These are phyloP conservation scores for Conistra vaccinii DNA, from an alignment of 2,888 invertebrate species.

Conservation along the genomic window DNA sequence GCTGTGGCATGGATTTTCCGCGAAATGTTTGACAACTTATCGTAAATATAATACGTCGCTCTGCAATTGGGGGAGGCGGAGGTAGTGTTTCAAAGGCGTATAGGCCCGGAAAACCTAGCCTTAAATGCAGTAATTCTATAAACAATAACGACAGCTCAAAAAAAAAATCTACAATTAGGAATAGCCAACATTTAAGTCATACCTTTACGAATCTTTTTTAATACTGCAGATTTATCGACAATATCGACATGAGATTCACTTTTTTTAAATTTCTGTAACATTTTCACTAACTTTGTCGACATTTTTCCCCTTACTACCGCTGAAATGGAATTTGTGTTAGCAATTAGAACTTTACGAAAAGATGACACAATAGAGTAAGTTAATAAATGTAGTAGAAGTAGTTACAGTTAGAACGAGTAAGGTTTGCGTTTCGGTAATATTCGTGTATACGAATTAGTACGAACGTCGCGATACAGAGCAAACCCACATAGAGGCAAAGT, in stretches of 20 bases:
- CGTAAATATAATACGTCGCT: too few relatives aligned
- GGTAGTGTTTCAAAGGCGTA: too few relatives aligned
- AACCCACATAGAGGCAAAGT: neutral
- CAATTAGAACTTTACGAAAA: neutral
- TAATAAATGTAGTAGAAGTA: neutral
- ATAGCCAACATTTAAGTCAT: neutral
- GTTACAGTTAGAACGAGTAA: too few relatives aligned
- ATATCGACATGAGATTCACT: neutral
- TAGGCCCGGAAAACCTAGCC: too few relatives aligned
- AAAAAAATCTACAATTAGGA: too few relatives aligned
- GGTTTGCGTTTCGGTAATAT: neutral
- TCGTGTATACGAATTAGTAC: neutral
- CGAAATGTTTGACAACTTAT: too few relatives aligned
- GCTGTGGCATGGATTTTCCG: too few relatives aligned
- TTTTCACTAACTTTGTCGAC: neutral
- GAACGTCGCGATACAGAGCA: too few relatives aligned
- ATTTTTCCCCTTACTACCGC: conserved; percentile 9
- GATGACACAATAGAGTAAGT: neutral
- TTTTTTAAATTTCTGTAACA: conserved; percentile 2
- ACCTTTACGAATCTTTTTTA: conserved; percentile 54
- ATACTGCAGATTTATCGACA: conserved; percentile 21
- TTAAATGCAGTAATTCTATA: neutral
- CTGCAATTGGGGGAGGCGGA: too few relatives aligned
- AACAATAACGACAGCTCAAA: neutral
- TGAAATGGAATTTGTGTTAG: conserved; percentile 16